A percentile compares a stretch with the other conserved stretches of the same genome.
Evolutionary conservation across 2,888 invertebrate genomes (phyloP).

Genomic region (Macrophya alboannulata): DNA sequence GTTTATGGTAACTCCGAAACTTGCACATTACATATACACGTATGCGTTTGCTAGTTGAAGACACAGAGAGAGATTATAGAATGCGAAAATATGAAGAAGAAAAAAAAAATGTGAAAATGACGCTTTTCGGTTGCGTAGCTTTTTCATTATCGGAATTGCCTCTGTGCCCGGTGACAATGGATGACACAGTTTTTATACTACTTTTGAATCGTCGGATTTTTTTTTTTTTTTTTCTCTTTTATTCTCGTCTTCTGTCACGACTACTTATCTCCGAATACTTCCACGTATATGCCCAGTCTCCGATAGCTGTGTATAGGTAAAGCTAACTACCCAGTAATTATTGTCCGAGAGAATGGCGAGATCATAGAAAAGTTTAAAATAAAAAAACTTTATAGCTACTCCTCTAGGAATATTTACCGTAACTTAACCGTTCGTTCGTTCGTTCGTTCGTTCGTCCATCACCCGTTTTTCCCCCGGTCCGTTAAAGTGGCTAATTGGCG

Average conservation of each 20-base stretch:
- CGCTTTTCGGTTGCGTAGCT: conserved; percentile 74
- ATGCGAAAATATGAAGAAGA: background rate
- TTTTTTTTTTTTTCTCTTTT: background rate
- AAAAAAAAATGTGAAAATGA: background rate
- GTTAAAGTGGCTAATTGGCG: conserved; percentile 30
- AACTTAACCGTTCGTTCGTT: background rate
- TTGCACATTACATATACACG: background rate
- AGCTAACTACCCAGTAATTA: background rate
- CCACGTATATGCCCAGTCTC: background rate
- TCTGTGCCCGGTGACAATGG: conserved; percentile 73
- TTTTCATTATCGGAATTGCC: conserved; percentile 78
- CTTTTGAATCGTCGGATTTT: conserved; percentile 27
- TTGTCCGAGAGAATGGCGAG: background rate
- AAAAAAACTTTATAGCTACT: background rate
- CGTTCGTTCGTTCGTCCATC: background rate
- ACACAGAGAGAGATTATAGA: background rate
- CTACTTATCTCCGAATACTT: background rate
- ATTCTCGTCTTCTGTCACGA: background rate
- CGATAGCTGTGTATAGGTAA: background rate
- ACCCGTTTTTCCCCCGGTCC: background rate
- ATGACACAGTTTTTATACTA: conserved; percentile 69
- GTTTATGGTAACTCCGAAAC: background rate
- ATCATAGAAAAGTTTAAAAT: background rate
- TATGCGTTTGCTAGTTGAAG: background rate
- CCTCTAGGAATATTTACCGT: background rate